phyloP scores from a whole-genome alignment of 1,140 invertebrate species.

The Diuraphis noxia region DNA sequence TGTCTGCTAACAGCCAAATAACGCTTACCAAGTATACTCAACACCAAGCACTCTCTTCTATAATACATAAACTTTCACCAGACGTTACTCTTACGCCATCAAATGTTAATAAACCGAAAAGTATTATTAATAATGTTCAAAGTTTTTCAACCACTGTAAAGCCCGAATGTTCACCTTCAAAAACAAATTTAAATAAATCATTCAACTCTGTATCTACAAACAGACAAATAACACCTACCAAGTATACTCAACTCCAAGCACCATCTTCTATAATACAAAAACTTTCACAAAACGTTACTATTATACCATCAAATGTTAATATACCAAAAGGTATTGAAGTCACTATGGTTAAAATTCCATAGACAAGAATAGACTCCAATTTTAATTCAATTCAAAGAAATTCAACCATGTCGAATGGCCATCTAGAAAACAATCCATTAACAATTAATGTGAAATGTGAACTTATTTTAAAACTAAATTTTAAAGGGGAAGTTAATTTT shows the following conservation, averaged over 20 bases:
- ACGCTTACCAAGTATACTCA: neutral
- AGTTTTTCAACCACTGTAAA: no score
- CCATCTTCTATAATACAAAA: neutral
- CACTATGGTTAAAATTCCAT: neutral
- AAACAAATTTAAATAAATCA: neutral
- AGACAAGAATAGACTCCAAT: neutral
- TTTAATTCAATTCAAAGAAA: neutral
- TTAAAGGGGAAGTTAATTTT: constrained; percentile 22
- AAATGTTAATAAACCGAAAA: constrained; percentile 27
- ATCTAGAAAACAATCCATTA: neutral
- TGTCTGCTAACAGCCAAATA: neutral
- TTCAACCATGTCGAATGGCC: neutral
- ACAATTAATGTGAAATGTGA: constrained; percentile 29
- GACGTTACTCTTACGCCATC: constrained; percentile 13
- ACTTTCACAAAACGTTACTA: neutral
- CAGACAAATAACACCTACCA: neutral
- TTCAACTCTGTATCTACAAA: neutral
- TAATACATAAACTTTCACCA: neutral
- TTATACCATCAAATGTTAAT: constrained; percentile 27
- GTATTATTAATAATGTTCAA: no score
- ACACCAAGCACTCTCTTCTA: neutral
- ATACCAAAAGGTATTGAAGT: constrained; percentile 33
- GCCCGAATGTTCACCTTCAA: neutral
- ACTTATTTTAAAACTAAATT: constrained; percentile 4
- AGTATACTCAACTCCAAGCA: neutral